These are phyloP conservation scores for Drosophila persimilis DNA, from an alignment of 1,140 invertebrate genomes.

Conservation along the genomic window DNA sequence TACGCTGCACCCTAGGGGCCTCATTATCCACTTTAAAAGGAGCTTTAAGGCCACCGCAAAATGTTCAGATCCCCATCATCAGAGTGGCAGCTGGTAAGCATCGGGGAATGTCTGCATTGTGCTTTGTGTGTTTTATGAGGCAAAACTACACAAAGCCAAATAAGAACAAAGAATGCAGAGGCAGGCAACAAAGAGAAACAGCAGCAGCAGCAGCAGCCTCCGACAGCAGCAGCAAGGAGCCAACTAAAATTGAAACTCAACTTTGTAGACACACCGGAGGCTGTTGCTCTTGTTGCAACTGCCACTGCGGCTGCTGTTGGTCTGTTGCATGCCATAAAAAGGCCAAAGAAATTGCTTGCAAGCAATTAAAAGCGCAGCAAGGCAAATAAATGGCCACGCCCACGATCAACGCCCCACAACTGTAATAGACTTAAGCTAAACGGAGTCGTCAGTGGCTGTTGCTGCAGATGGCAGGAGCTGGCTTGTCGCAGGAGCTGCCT, in stretches of 20 bases:
- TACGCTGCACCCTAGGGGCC: background rate
- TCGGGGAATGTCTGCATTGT: constrained; percentile 43
- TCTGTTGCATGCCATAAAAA: constrained; percentile 64
- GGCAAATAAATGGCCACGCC: constrained; percentile 71
- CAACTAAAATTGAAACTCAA: constrained; percentile 75
- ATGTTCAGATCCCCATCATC: constrained; percentile 11
- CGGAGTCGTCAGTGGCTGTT: constrained; percentile 41
- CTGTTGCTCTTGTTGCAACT: constrained; percentile 38
- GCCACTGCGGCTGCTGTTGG: constrained; percentile 9
- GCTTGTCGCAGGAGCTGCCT: background rate
- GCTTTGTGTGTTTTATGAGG: constrained; percentile 48
- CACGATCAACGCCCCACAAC: constrained; percentile 56
- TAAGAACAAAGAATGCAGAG: constrained; percentile 62
- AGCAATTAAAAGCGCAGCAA: constrained; percentile 76
- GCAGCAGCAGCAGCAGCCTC: constrained; percentile 9
- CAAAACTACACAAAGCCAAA: constrained; percentile 68
- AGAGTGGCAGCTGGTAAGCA: constrained; percentile 2
- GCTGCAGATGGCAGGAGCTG: background rate
- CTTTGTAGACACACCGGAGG: constrained; percentile 73
- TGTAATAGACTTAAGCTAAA: constrained; percentile 63
- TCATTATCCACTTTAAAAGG: constrained; percentile 36
- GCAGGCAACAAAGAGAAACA: constrained; percentile 39
- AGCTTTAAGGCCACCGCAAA: constrained; percentile 45
- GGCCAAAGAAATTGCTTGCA: constrained; percentile 58
- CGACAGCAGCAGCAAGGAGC: constrained; percentile 38